phyloP scores from a whole-genome alignment of 1,140 invertebrate species.

The Lepidurus couesii region DNA sequence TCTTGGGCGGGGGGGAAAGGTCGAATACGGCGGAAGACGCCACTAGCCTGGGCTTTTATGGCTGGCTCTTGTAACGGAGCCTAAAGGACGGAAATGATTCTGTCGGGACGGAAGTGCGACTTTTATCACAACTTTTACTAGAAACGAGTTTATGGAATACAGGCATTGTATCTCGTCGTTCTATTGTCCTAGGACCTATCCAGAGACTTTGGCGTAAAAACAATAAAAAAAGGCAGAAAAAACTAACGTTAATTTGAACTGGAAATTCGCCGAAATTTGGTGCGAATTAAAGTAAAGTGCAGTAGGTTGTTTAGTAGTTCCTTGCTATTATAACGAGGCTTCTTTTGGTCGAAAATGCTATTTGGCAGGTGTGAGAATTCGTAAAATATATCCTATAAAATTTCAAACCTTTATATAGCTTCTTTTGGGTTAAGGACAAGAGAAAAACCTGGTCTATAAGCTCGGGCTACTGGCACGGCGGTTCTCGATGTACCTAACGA shows the following conservation, averaged over 20 bases:
- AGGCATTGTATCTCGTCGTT: neutral
- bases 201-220: neutral
- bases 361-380: no score
- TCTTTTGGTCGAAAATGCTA: no score
- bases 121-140: neutral
- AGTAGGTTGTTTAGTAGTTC: no score
- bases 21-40: neutral
- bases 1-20: neutral
- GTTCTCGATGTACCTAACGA: neutral
- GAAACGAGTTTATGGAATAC: slow-evolving; percentile 2
- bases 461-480: neutral
- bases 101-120: slow-evolving; percentile 17
- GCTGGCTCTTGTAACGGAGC: slow-evolving; percentile 17
- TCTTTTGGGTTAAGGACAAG: neutral
- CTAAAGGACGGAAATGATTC: slow-evolving; percentile 22
- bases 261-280: no score
- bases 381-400: no score
- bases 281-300: no score
- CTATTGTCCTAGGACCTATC: neutral
- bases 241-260: no score
- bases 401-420: no score
- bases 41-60: slow-evolving; percentile 11
- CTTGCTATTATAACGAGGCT: no score
- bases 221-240: neutral
- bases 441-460: neutral